Evolutionary conservation across 2,113 vertebrate genomes (phyloP), one percentile per base, ranked within the genome.

Genomic region (Gambusia holbrooki): DNA sequence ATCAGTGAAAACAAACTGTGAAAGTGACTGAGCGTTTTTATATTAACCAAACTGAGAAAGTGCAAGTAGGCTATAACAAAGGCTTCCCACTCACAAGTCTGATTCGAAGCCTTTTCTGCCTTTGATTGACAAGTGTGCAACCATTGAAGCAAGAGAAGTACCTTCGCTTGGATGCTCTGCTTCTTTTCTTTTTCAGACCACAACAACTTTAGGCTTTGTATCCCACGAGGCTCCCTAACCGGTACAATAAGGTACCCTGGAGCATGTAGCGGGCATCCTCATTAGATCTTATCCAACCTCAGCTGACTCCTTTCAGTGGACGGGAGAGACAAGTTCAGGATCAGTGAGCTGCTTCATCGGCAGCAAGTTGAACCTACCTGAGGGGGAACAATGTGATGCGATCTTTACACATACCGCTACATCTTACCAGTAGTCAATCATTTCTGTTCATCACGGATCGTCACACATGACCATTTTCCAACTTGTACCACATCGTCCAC

Each of bases 341-440:
- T 81, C 76, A 86, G 78, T 84, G 81, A 88, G 61, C 65, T 80
- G 66, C 62, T 74, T 81, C 78, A 86, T 64, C 63, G 72, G n/a
- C 66, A 69, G 72, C 3, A 37, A 72, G 35, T 62, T 78, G n/a
- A 33, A 58, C 58, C 71, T 30, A 73, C 73, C 63, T 25, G 32
- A 4, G 14, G 25, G 27, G 35, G 71, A 79, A 79, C 58, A 22
- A 35, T 29, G 32, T 48, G 75, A 76, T 74, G 78, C 62, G 45
- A 80, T 75, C 73, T 74, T 71, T 81, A 72, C 71, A 80, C 61
- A 60, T 42, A 64, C 70, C 2, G 29, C 61, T 77, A 81, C 65
- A 45, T 77, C 79, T 80, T 74, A 82, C 29, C 73, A 72, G 28
- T 51, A 82, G 73, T 77, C 79, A 79, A 63, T 80, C 76, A 77